Evolutionary conservation across 64 coral and sea anemone genomes (phyloP).

Genomic region (Montipora efflorescens): DNA sequence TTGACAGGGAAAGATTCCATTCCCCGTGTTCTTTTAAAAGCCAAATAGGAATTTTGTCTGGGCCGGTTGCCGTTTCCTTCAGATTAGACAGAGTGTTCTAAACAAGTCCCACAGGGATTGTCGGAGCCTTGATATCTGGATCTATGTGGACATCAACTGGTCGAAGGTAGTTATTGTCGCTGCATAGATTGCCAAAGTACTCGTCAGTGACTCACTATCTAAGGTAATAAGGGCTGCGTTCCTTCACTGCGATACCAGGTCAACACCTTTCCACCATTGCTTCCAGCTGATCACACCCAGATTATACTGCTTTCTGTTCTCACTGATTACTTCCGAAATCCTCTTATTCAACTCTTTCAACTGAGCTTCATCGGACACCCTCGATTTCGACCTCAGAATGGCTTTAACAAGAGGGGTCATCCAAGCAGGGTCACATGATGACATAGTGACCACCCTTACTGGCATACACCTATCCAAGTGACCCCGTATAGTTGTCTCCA

Average conservation of each 20-base stretch:
- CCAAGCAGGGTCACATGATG: constrained; percentile 52
- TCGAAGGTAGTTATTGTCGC: not conserved
- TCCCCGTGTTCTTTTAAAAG: not conserved
- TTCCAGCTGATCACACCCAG: too few relatives aligned
- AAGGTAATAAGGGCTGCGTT: constrained; percentile 23
- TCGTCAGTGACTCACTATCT: not conserved
- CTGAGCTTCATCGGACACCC: constrained; percentile 26
- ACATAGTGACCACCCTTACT: constrained; percentile 48
- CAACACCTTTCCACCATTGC: not conserved
- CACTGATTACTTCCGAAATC: constrained; percentile 52
- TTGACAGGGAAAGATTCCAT: too few relatives aligned
- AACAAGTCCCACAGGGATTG: constrained; percentile 14
- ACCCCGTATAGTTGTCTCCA: not conserved
- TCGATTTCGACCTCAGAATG: constrained; percentile 31
- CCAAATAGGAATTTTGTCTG: constrained; percentile 9
- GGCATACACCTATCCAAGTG: constrained; percentile 67
- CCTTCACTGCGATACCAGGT: constrained; percentile 15
- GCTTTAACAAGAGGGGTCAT: constrained; percentile 41
- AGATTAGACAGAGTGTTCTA: not conserved
- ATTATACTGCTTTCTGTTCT: constrained; percentile 14
- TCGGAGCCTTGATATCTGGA: constrained; percentile 18
- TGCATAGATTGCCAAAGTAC: not conserved
- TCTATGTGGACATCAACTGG: constrained; percentile 17
- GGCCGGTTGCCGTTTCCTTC: constrained; percentile 4
- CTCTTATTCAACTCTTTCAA: not conserved